A percentile compares a stretch with the other conserved stretches of the same genome.
These are phyloP conservation scores for Plectropomus leopardus DNA, from an alignment of 2,113 vertebrate species.

Conservation along the genomic window DNA sequence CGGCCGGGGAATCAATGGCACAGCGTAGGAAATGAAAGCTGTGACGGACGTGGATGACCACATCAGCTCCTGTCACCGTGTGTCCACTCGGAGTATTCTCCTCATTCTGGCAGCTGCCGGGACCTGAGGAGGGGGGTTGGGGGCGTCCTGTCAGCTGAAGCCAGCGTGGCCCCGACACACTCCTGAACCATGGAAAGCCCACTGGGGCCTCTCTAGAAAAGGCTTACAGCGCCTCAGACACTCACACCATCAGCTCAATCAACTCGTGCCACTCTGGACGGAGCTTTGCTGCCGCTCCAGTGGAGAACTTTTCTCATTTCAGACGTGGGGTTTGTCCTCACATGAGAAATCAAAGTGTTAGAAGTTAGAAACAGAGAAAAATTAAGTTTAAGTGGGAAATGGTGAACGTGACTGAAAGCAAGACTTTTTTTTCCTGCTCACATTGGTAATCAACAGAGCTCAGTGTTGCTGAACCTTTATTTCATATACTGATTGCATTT, in stretches of 20 bases:
- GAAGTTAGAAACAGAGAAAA: slow-evolving; percentile 25
- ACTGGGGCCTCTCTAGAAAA: slow-evolving; percentile 53
- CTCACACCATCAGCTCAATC: slow-evolving; percentile 70
- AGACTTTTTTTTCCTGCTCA: slow-evolving; percentile 18
- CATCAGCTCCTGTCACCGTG: slow-evolving; percentile 77
- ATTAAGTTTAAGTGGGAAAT: neutral
- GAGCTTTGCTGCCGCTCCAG: slow-evolving; percentile 28
- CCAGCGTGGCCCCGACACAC: slow-evolving; percentile 31
- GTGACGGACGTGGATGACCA: slow-evolving; percentile 75
- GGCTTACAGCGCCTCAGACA: slow-evolving; percentile 50
- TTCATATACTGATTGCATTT: slow-evolving; percentile 66
- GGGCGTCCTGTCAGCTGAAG: slow-evolving; percentile 68
- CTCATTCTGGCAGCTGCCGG: slow-evolving; percentile 69
- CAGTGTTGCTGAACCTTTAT: slow-evolving; percentile 50
- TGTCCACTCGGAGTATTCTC: slow-evolving; percentile 57
- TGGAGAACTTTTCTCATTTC: slow-evolving; percentile 54
- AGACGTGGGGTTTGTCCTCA: slow-evolving; percentile 23
- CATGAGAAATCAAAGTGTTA: slow-evolving; percentile 59
- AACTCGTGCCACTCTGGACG: slow-evolving; percentile 58
- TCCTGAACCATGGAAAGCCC: slow-evolving; percentile 61
- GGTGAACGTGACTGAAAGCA: neutral
- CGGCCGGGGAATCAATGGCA: slow-evolving; percentile 71
- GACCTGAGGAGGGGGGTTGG: slow-evolving; percentile 49
- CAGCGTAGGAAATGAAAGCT: slow-evolving; percentile 79
- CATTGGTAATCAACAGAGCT: slow-evolving; percentile 45